Evolutionary conservation across 2,888 invertebrate genomes (phyloP), one percentile per base, ranked within the genome.

Genomic region (Allacma fusca): DNA sequence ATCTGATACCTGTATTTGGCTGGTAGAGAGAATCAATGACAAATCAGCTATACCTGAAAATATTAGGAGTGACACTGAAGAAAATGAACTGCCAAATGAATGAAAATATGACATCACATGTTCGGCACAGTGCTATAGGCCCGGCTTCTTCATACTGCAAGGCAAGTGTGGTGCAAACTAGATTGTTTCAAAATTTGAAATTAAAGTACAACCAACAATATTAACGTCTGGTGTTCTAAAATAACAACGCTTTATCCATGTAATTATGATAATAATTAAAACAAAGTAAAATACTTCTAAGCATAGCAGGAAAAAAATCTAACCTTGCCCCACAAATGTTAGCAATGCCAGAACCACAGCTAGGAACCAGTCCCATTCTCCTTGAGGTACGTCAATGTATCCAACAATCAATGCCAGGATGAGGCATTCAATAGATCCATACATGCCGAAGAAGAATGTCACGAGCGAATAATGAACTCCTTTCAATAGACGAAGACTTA

Each of bases 51-150:
- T 29, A 72, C 59, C 72, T 72, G 29, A 21, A 73, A 62, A 64
- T 40, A 1, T 29, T 23, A 1, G 73, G 73, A 16, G 29, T 73
- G 5, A 73, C 73, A 1, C 73, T 40, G 21, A 73, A 43, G 24
- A 73, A 64, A 1, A 73, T 21, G 26, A 64, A 73, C 21, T 73
- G 73, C 73, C 73, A 73, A 12, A 73, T 64, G n/a, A 73, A 73
- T 7, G 40, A 40, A 40, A 73, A 73, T 26, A 73, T 59, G 4
- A 73, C 73, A 24, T 73, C 73, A 40, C 59, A 73, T 9, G 62
- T 62, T 5, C 73, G 59, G 21, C 34, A 62, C 28, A 73, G n/a
- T 1, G 73, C 34, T 1, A 73, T 59, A 0, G 59, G 21, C 16
- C 73, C 73, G 9, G 73, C 73, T 43, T 73, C 73, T 21, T 73